phyloP scores from a whole-genome alignment of 2,888 invertebrate species.

The Lamproptera curius region DNA sequence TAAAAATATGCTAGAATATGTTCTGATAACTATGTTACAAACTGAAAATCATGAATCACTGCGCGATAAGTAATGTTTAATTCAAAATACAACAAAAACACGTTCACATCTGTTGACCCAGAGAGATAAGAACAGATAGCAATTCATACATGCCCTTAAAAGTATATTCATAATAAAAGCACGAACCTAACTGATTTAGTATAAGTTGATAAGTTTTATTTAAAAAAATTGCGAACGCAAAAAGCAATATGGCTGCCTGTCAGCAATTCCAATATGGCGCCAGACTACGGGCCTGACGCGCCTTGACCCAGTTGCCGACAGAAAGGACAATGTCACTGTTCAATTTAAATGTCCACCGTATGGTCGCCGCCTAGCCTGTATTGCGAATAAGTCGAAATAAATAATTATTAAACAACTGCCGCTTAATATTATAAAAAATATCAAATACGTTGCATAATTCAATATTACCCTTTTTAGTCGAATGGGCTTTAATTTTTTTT shows the following conservation, averaged over 20 bases:
- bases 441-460: no score
- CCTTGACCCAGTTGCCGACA: conserved; percentile 34
- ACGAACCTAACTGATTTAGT: background rate
- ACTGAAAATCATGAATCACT: background rate
- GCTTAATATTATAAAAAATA: no score
- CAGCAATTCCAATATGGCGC: conserved; percentile 18
- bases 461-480: no score
- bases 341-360: conserved; percentile 14
- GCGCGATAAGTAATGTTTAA: background rate
- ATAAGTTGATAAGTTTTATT: background rate
- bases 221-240: background rate
- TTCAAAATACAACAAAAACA: background rate
- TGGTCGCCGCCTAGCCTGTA: conserved; percentile 16
- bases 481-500: no score
- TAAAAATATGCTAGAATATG: no score
- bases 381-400: conserved; percentile 1
- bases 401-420: background rate
- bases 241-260: conserved; percentile 11
- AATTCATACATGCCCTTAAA: background rate
- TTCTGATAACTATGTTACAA: no score
- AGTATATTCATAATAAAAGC: background rate
- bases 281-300: conserved; percentile 25
- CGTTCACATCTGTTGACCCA: conserved; percentile 1
- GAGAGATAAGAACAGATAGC: background rate
- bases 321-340: conserved; percentile 33